Evolutionary conservation across 2,113 vertebrate genomes (phyloP), one percentile per base, ranked within the genome.

Genomic region (Lucifuga dentata): DNA sequence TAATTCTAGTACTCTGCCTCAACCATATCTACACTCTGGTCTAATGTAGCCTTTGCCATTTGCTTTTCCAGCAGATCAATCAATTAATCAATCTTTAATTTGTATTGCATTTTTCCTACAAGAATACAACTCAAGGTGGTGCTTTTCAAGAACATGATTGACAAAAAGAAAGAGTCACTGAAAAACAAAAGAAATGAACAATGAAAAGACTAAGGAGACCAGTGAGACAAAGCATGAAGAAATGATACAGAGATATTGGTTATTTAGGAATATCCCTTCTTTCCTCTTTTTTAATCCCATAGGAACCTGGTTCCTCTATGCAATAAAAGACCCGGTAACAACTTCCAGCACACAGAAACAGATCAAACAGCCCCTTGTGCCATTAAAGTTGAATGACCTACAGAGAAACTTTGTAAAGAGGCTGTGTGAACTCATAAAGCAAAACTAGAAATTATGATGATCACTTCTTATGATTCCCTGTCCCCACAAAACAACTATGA

Each of bases 251-350:
- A 60, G 26, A 52, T 64, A 35, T 48, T 44, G 12, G 39, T 38
- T 24, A 41, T 23, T 51, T 39, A 36, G 29, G 46, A 11, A 50
- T 38, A 32, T 40, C 38, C 7, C 1, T 16, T 53, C 17, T 53
- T 51, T 63, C 11, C 11, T 36, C 50, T 64, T 57, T 50, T 68
- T 36, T 53, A 40, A 46, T 29, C 70, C 29, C 17, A 21, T 41
- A 29, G 15, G 52, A 56, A 71, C 52, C 15, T 16, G 64, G 73
- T 57, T 41, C 68, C 72, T 64, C 78, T 82, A 77, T 88, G 80
- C 78, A 82, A 80, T 32, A 64, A 58, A 65, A 73, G 58, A 40
- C 76, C 51, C 62, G 50, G 58, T 53, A 21, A 58, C 55, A 76
- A 63, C 17, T 55, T 65, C 12, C 36, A 49, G 26, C 41, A 17